phyloP scores from a whole-genome alignment of 2,113 vertebrate species.

The Typhlomys cinereus region DNA sequence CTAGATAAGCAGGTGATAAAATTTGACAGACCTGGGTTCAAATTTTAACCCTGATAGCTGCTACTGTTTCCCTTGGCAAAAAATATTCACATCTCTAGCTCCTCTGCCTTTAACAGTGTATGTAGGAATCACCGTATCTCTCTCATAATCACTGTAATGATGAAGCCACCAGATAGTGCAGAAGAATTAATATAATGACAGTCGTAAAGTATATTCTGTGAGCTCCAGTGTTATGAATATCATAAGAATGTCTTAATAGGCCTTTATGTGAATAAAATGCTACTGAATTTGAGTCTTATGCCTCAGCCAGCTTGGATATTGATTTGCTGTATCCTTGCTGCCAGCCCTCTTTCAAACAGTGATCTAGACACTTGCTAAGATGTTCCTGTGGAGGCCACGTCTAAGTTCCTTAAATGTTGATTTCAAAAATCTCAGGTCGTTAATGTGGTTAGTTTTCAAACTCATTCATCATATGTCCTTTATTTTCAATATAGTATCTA shows the following conservation, averaged over 20 bases:
- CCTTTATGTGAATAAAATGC: not conserved
- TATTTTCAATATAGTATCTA: constrained; percentile 17
- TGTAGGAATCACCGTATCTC: not conserved
- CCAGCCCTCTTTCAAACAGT: not conserved
- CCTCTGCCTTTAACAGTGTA: constrained; percentile 10
- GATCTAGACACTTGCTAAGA: not conserved
- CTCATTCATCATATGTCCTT: not conserved
- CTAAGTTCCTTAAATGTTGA: not conserved
- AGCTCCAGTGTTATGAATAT: constrained; percentile 19
- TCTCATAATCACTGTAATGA: not conserved
- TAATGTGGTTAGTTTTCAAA: constrained; percentile 7
- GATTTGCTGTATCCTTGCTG: not conserved
- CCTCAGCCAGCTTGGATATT: not conserved
- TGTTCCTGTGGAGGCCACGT: not conserved
- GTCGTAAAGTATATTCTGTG: not conserved
- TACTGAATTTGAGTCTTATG: not conserved
- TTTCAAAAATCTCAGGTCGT: not conserved
- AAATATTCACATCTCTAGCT: not conserved
- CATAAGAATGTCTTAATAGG: not conserved
- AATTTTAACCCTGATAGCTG: not conserved
- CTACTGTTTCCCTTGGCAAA: not conserved
- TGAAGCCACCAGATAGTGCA: not conserved
- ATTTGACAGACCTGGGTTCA: not conserved
- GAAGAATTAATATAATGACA: not conserved
- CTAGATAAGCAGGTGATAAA: not conserved